Evolutionary conservation across 2,113 vertebrate species (phyloP), one percentile per base, ranked within the genome.

Genomic region (Osmerus mordax): DNA sequence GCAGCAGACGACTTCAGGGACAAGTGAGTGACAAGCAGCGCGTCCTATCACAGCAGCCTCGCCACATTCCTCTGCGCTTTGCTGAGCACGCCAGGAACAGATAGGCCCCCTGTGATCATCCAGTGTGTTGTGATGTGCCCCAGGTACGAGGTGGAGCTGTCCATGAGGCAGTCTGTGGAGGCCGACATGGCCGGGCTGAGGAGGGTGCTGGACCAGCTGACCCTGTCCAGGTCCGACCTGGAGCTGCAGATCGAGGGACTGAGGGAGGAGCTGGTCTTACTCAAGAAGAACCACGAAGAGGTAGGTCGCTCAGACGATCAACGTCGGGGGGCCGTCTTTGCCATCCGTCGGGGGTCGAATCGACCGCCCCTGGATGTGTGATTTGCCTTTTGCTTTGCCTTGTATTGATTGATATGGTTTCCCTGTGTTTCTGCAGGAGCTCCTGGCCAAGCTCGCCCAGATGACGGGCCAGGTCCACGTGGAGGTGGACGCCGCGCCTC

Each of bases 111-210:
- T 0, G 93, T 93, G 81, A 71, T 89, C 84, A 83, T 85, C 52
- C 28, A 9, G 3, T 69, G 51, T 63, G 15, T 51, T 16, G 9
- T 47, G 6, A 51, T 21, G 63, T 51, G 21, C 8, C 21, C 1
- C 83, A 97, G 95, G 91, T 95, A 84, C 0, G 94, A 95, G 85
- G 89, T 89, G 0, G 96, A 97, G 89, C 71, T 94, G 85, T 72
- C 83, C 62, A 88, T 96, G 92, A 92, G 90, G 0, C 13, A 92
- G 88, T 94, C 91, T 0, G 93, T 95, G 81, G 95, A 96, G 86
- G 81, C 90, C 0, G 96, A 97, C 59, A 95, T 93, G 81, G 89
- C 84, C 0, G 92, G 94, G 2, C 75, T 96, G 72, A 91, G 70
- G 78, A 79, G 72, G 3, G 79, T 92, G 28, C 85, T 94, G 81